Evolutionary conservation across 2,113 vertebrate genomes (phyloP).

Genomic region (Poeciliopsis turrubarensis): DNA sequence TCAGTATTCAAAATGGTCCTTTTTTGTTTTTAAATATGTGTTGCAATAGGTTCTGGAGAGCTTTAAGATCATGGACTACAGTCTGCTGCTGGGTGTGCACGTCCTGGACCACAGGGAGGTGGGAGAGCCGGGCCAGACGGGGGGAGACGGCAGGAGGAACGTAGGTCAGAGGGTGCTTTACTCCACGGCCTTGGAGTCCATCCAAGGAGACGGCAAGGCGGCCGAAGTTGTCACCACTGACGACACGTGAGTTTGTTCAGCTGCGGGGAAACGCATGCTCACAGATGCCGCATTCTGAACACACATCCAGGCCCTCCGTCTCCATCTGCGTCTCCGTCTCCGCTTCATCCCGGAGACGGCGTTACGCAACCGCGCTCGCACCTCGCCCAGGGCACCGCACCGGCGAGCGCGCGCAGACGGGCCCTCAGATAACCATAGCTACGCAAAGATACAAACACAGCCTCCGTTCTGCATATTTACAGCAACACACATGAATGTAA

Average conservation of each 20-base stretch:
- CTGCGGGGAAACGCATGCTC: constrained; percentile 10
- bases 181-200: constrained; percentile 98
- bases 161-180: constrained; percentile 93
- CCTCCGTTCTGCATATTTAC: constrained; percentile 36
- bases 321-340: constrained; percentile 18
- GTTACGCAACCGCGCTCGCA: constrained; percentile 41
- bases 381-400: constrained; percentile 13
- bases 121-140: constrained; percentile 81
- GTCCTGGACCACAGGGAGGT: constrained; percentile 87
- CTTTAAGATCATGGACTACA: constrained; percentile 99
- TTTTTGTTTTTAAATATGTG: neutral
- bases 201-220: constrained; percentile 93
- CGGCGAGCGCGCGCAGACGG: constrained; percentile 3
- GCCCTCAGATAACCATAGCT: constrained; percentile 58
- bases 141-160: constrained; percentile 84
- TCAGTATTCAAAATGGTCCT: neutral
- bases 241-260: constrained; percentile 87
- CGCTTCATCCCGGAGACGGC: constrained; percentile 21
- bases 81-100: constrained; percentile 93
- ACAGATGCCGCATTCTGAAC: constrained; percentile 25
- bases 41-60: constrained; percentile 91
- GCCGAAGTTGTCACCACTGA: constrained; percentile 86
- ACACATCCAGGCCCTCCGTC: constrained; percentile 47
- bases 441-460: constrained; percentile 64
- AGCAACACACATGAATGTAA: constrained; percentile 38